Percentiles rank a stretch among this genome's conserved stretches.
Evolutionary conservation across 2,888 invertebrate species (phyloP).

Genomic region (Oscheius sp.): DNA sequence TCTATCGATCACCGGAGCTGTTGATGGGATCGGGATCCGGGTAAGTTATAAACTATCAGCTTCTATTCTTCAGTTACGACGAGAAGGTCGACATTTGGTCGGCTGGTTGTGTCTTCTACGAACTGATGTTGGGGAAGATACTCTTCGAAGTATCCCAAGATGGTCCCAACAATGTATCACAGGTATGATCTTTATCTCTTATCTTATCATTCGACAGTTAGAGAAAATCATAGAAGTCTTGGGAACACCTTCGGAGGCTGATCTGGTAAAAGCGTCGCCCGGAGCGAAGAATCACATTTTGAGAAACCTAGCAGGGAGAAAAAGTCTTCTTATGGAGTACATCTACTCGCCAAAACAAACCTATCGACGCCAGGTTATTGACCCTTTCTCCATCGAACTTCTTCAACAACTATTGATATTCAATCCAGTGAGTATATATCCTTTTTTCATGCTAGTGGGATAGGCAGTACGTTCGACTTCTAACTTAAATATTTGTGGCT

Average conservation of each 20-base stretch:
- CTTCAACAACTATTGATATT: conserved; percentile 95
- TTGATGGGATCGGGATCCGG: conserved; percentile 89
- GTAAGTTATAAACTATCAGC: background rate
- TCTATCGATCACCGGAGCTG: conserved; percentile 98
- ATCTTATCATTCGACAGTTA: conserved; percentile 77
- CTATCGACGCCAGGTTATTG: background rate
- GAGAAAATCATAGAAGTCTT: conserved; percentile 95
- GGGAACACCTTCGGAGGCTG: conserved; percentile 92
- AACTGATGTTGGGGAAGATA: conserved; percentile 91
- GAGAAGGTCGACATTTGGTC: conserved; percentile 98
- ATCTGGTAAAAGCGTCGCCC: conserved; percentile 96
- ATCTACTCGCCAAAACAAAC: background rate
- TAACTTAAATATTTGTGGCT: no score
- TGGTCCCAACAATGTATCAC: conserved; percentile 78
- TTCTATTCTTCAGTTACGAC: conserved; percentile 81
- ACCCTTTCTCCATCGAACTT: conserved; percentile 48
- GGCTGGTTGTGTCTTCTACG: conserved; percentile 98
- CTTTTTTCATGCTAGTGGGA: no score
- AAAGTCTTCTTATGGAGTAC: conserved; percentile 59
- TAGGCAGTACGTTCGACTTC: no score
- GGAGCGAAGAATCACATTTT: conserved; percentile 87
- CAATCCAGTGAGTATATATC: conserved; percentile 89
- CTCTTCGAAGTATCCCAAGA: conserved; percentile 96
- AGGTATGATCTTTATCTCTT: conserved; percentile 74
- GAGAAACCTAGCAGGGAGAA: conserved; percentile 31